Conservation (phyloP, 2,888 invertebrate genomes). For the Pachymerium ferrugineum region DNA sequence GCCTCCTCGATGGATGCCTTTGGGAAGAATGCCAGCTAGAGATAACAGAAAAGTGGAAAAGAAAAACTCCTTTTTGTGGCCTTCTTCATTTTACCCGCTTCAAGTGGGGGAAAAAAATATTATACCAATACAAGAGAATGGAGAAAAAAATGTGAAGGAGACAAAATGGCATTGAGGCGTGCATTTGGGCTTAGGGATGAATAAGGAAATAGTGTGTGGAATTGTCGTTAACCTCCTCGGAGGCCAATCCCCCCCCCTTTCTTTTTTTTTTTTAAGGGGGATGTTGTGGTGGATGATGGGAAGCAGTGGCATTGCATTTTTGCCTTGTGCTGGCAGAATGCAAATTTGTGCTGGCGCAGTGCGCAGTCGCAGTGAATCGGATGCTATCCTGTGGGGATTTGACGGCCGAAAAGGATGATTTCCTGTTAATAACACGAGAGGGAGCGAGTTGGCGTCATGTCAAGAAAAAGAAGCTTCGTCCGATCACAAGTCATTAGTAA, state of each 20-base stretch:
- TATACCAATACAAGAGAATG: not conserved
- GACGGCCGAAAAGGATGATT: slow-evolving; percentile 9
- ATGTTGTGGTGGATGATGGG: not conserved
- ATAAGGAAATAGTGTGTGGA: slow-evolving; percentile 11
- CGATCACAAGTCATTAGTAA: slow-evolving; percentile 11
- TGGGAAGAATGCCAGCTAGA: not conserved
- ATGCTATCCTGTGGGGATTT: not conserved
- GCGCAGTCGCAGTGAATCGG: slow-evolving; percentile 1
- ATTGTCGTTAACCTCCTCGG: slow-evolving; percentile 1
- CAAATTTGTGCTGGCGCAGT: slow-evolving; percentile 9
- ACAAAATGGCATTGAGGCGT: not conserved
- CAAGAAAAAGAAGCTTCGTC: not conserved
- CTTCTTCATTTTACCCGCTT: not conserved
- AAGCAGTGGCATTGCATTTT: not conserved
- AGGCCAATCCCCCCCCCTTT: not conserved
- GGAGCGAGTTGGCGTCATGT: not conserved
- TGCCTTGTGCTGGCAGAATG: slow-evolving; percentile 3
- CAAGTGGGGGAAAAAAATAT: not conserved
- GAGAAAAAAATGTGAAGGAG: too few relatives aligned
- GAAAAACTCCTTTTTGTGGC: not conserved
- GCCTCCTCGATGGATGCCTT: not conserved
- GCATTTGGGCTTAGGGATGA: slow-evolving; percentile 17
- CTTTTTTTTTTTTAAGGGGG: not conserved
- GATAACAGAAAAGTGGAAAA: not conserved
- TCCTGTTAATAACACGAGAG: slow-evolving; percentile 10